Base-by-base conservation (phyloP, 1,140 invertebrate genomes). In the Contarinia nasturtii region DNA sequence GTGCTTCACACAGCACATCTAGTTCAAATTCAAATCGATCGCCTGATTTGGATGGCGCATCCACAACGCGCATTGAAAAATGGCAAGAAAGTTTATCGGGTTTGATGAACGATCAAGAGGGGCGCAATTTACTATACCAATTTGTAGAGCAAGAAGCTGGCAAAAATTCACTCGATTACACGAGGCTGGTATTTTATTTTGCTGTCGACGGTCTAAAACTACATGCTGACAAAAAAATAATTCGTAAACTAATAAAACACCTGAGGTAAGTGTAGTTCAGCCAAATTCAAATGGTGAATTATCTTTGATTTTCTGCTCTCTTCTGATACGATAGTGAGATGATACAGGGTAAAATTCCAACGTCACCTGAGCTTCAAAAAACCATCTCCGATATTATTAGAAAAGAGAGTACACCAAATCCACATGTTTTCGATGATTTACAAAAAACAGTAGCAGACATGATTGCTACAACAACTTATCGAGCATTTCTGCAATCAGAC, bases 401-500 rank as follows among this genome's bases (percentile, higher is more conserved):
- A 50, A 77, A 80, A 52, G 74, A 69, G 53, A 59, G 64, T 48
- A 58, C 60, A 52, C 67, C 73, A 47, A 71, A 71, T 55, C 64
- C 66, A 50, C 70, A 69, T 50, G 70, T 75, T 53, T 75, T 72
- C 53, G 71, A 75, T 57, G 64, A 65, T 40, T 72, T 75, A 70
- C 72, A 75, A 52, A 63, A 67, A 33, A 69, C 73, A 66, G 82
- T 92, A 49, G 85, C 89, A 63, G 70, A 73, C 37, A 72, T 80
- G 33, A 89, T 94, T 58, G 79, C 77, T 50, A 79, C 82, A 56
- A 82, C 86, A 22, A 84, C 84, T 42, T 93, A 93, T 67, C 82
- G 83, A 37, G 84, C 85, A 63, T 95, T 95, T 65, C 72, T 94
- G 49, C 80, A 80, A 54, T 91, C 86, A 50, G 88, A 93, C 54